Percentiles rank a stretch among this genome's conserved stretches.
phyloP scores from a whole-genome alignment of 2,888 invertebrate genomes.

The Lithophane semibrunnea region DNA sequence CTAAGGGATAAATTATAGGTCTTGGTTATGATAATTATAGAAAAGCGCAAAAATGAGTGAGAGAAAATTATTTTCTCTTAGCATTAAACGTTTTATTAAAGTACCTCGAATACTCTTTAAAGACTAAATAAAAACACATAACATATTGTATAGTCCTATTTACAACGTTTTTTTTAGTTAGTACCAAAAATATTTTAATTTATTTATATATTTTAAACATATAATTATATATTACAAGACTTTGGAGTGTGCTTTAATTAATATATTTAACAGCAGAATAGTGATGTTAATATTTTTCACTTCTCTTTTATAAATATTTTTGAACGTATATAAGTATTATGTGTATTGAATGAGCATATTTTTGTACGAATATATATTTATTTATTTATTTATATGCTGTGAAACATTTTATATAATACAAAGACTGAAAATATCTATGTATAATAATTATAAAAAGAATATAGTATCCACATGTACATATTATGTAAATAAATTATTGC shows the following conservation, averaged over 20 bases:
- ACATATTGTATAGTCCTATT: slow-evolving; percentile 41
- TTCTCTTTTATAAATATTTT: slow-evolving; percentile 46
- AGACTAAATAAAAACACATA: slow-evolving; percentile 9
- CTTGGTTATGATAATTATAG: slow-evolving; percentile 51
- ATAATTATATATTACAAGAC: slow-evolving; percentile 73
- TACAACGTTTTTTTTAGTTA: slow-evolving; percentile 22
- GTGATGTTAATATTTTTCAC: slow-evolving; percentile 48
- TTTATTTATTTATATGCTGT: slow-evolving; percentile 60
- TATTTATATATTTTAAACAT: slow-evolving; percentile 68
- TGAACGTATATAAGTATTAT: slow-evolving; percentile 58
- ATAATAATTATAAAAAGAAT: slow-evolving; percentile 55
- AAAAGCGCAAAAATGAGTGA: slow-evolving; percentile 61
- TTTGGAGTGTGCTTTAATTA: slow-evolving; percentile 88
- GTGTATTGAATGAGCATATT: slow-evolving; percentile 61
- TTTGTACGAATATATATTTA: slow-evolving; percentile 53
- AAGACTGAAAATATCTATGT: slow-evolving; percentile 64
- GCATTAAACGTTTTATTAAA: slow-evolving; percentile 65
- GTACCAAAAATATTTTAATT: slow-evolving; percentile 54
- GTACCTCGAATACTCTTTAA: slow-evolving; percentile 82
- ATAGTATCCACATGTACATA: slow-evolving; percentile 73
- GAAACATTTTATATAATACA: slow-evolving; percentile 57
- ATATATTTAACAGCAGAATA: slow-evolving; percentile 62
- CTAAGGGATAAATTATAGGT: slow-evolving; percentile 14
- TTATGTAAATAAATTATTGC: slow-evolving; percentile 80
- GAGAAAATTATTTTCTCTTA: slow-evolving; percentile 63